phyloP scores from a whole-genome alignment of 2,113 vertebrate species.

The Micronisus gabar region DNA sequence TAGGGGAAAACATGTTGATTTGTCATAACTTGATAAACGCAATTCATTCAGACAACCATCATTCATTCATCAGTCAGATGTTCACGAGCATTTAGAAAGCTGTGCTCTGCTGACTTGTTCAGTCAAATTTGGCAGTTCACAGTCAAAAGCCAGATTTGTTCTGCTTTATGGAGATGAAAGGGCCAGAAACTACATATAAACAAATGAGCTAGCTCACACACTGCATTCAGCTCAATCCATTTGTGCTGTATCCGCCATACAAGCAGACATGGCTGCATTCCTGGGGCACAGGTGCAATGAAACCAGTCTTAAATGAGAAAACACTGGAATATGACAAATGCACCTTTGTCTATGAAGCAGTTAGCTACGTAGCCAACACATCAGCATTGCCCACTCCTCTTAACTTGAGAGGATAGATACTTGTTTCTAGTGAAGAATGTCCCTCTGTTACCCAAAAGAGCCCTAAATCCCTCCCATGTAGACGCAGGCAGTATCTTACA shows the following conservation, averaged over 20 bases:
- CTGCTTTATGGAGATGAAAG: slow-evolving; percentile 25
- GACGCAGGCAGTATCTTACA: background rate
- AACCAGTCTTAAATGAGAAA: background rate
- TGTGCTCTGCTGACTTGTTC: background rate
- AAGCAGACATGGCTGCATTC: background rate
- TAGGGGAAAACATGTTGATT: background rate
- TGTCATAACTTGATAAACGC: background rate
- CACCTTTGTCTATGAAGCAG: background rate
- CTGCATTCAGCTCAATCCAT: background rate
- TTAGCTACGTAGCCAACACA: background rate
- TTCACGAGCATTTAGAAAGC: background rate
- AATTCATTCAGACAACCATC: background rate
- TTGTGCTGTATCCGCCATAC: background rate
- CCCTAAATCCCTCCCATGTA: background rate
- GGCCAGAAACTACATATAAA: background rate
- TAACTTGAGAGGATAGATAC: background rate
- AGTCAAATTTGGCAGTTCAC: background rate
- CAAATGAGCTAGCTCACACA: background rate
- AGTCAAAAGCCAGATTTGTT: slow-evolving; percentile 13
- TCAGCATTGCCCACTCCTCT: background rate
- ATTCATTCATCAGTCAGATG: background rate
- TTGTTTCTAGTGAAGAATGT: background rate
- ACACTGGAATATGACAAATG: background rate
- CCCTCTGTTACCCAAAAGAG: background rate
- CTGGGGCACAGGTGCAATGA: background rate